Evolutionary conservation across 2,888 invertebrate genomes (phyloP), one percentile per base, ranked within the genome.

Genomic region (Trachelus stipa): DNA sequence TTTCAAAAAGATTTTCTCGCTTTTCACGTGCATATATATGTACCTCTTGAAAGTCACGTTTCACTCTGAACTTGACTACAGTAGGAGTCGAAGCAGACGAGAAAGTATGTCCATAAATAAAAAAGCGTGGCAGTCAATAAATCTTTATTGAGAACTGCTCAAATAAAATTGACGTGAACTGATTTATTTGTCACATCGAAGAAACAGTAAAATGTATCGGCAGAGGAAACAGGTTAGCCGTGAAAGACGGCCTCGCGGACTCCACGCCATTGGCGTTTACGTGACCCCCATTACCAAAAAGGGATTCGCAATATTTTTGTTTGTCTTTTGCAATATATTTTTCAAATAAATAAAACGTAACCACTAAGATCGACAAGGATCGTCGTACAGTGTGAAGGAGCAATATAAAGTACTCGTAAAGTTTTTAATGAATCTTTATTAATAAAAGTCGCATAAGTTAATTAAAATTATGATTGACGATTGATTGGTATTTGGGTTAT

Each of bases 401-500:
- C 9, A 56, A 9, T 6, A 9, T 1, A 56, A 23, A 23, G 9
- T 6, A 56, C 0, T 2, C 9, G 9, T 23, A 2, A 56, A 15
- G 23, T 23, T 56, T 56, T 56, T 23, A 56, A 23, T 23, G 23
- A 23, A 56, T 23, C 69, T 78, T 78, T 79, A 79, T 78, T 73
- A 73, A 76, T 69, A 76, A 79, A 78, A 37, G 2, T 79, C 74
- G 75, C 78, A 78, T 78, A 79, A 79, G 77, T 83, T 81, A 81
- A 83, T 77, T 79, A 81, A 73, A 76, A 76, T 76, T 79, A 80
- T 76, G 79, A 83, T 78, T 79, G 79, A 77, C 78, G 80, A 82
- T 81, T 80, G 78, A 77, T 81, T 79, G 80, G 78, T 78, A 79
- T 81, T 81, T 78, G 79, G 56, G 80, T 81, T 83, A 83, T 83